These are phyloP conservation scores for Petaurus breviceps DNA, from an alignment of 2,113 vertebrate species.

Conservation along the genomic window DNA sequence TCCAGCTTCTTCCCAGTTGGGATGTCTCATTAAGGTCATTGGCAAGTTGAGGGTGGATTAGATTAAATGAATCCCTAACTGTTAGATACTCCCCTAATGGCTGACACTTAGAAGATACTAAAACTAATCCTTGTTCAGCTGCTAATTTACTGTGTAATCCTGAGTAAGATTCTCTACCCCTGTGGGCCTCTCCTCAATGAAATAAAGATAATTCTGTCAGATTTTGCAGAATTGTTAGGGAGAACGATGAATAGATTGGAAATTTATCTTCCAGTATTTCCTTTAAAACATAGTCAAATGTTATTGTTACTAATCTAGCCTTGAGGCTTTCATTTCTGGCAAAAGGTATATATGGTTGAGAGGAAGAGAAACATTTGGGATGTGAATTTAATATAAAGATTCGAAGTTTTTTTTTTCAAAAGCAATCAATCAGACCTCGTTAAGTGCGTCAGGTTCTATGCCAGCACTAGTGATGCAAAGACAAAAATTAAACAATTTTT, in stretches of 20 bases:
- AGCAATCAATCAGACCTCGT: background rate
- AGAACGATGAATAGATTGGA: constrained; percentile 2
- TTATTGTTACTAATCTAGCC: background rate
- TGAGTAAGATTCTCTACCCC: constrained; percentile 4
- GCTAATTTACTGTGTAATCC: constrained; percentile 17
- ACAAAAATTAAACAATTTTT: background rate
- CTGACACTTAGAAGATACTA: constrained; percentile 17
- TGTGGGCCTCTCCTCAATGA: constrained; percentile 34
- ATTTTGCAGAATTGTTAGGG: constrained; percentile 36
- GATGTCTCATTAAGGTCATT: background rate
- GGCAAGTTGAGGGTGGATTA: background rate
- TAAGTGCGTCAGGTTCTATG: background rate
- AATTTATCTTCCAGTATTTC: constrained; percentile 5
- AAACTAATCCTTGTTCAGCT: constrained; percentile 20
- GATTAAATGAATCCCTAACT: background rate
- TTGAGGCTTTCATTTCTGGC: background rate
- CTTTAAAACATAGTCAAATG: constrained; percentile 15
- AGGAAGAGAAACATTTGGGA: background rate
- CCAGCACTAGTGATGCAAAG: background rate
- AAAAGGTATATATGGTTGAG: background rate
- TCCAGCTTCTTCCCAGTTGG: background rate
- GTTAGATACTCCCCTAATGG: constrained; percentile 14
- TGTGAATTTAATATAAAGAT: background rate
- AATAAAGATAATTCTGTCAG: constrained; percentile 43
- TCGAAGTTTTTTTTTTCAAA: background rate